These are phyloP conservation scores for Poeciliopsis paucimaculata DNA, from an alignment of 2,797 vertebrate species.

Conservation along the genomic window DNA sequence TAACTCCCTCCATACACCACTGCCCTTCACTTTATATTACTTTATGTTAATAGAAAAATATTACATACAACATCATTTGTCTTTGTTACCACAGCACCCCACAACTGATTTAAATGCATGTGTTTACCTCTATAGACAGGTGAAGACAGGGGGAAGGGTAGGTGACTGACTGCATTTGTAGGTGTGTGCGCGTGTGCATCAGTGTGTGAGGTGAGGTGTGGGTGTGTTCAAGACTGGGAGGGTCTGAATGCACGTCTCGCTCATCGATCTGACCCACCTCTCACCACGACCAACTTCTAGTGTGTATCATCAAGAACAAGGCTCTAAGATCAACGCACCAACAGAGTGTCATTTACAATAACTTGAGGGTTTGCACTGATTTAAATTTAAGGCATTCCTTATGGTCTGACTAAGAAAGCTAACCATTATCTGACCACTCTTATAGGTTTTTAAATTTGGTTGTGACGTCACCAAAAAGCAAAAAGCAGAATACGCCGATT, in stretches of 20 bases:
- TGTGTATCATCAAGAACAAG: constrained; percentile 37
- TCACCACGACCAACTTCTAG: constrained; percentile 44
- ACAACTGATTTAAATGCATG: constrained; percentile 99
- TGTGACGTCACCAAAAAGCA: background rate
- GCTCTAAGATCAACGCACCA: constrained; percentile 37
- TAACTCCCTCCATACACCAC: constrained; percentile 99
- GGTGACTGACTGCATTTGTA: constrained; percentile 58
- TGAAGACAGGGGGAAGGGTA: constrained; percentile 83
- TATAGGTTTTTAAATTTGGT: background rate
- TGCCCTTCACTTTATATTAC: constrained; percentile 99
- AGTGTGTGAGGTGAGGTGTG: constrained; percentile 27
- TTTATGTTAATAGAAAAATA: constrained; percentile 99
- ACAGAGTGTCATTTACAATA: background rate
- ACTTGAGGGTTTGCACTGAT: background rate
- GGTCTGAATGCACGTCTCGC: constrained; percentile 60
- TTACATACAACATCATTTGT: constrained; percentile 99
- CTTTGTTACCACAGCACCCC: constrained; percentile 95
- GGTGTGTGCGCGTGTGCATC: constrained; percentile 15
- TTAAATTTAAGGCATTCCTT: background rate
- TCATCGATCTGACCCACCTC: constrained; percentile 79
- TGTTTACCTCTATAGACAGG: constrained; percentile 92
- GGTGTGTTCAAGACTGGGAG: constrained; percentile 39
- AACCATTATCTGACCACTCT: background rate
- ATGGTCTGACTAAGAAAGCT: background rate
- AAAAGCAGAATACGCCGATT: background rate